A percentile compares a stretch with the other conserved stretches of the same genome.
phyloP scores from a whole-genome alignment of 2,888 invertebrate genomes.

The Drosophila infuscata region DNA sequence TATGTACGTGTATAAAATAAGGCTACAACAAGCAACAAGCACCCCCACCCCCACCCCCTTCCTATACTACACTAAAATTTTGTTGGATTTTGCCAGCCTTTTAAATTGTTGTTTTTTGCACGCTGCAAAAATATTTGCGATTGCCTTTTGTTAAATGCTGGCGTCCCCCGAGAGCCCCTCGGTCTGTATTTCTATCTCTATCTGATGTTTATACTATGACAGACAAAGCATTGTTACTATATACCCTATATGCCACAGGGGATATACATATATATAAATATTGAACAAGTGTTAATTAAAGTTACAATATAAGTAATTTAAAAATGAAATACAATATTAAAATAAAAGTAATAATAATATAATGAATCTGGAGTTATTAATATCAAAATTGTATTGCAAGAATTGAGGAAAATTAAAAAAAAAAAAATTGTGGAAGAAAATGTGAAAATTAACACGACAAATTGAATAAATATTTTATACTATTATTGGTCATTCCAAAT shows the following conservation, averaged over 20 bases:
- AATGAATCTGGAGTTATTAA: too few species aligned
- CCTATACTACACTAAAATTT: not conserved
- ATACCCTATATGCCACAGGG: constrained; percentile 15
- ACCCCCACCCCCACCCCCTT: not conserved
- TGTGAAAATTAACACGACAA: not conserved
- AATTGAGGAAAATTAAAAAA: not conserved
- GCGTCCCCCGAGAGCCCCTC: constrained; percentile 22
- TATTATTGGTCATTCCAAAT: not conserved
- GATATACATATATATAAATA: not conserved
- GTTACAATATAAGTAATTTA: not conserved
- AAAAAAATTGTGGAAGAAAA: not conserved
- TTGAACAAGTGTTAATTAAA: not conserved
- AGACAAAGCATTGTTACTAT: constrained; percentile 45
- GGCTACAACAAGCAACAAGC: constrained; percentile 40
- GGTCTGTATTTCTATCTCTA: constrained; percentile 27
- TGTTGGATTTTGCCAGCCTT: constrained; percentile 37
- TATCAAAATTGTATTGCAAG: too few species aligned
- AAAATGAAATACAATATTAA: not conserved
- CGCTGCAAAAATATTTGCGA: constrained; percentile 65
- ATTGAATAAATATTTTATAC: not conserved
- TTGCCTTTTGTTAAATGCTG: constrained; percentile 74
- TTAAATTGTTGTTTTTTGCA: constrained; percentile 48
- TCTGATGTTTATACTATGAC: constrained; percentile 42
- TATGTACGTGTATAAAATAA: constrained; percentile 35
- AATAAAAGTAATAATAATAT: too few species aligned